Evolutionary conservation across 2,797 vertebrate species (phyloP).

Genomic region (Ptychadena robeensis): DNA sequence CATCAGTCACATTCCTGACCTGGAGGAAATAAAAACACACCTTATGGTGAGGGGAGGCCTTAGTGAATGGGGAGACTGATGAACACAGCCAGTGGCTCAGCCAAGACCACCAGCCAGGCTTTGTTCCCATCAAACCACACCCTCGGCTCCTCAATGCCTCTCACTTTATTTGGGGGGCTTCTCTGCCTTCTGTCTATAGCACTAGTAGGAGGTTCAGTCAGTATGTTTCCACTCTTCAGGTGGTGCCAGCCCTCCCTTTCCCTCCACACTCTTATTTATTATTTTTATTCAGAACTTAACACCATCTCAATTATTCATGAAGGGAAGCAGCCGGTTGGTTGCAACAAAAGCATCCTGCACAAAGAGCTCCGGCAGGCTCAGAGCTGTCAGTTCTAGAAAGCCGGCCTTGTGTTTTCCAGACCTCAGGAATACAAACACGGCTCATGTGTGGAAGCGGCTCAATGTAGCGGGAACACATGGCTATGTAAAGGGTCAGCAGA

Average conservation of each 20-base stretch:
- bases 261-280: slow-evolving; percentile 18
- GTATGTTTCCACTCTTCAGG: not conserved
- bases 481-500: not conserved
- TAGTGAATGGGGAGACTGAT: not conserved
- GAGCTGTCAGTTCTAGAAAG: slow-evolving; percentile 51
- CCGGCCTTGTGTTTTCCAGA: slow-evolving; percentile 26
- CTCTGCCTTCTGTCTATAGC: not conserved
- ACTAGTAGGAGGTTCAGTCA: not conserved
- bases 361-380: slow-evolving; percentile 26
- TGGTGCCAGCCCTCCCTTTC: not conserved
- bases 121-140: slow-evolving; percentile 56
- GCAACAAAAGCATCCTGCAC: slow-evolving; percentile 56
- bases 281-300: slow-evolving; percentile 52
- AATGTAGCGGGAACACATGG: not conserved
- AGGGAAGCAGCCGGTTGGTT: slow-evolving; percentile 48
- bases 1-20: slow-evolving; percentile 20
- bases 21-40: not conserved
- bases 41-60: not conserved
- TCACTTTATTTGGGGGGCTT: slow-evolving; percentile 22
- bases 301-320: slow-evolving; percentile 60
- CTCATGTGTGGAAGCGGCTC: not conserved
- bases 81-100: not conserved
- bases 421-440: slow-evolving; percentile 1
- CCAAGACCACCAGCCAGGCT: slow-evolving; percentile 52
- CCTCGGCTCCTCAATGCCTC: slow-evolving; percentile 26